Conservation (phyloP, 2,797 vertebrate species). For the Eulemur albifrons region DNA sequence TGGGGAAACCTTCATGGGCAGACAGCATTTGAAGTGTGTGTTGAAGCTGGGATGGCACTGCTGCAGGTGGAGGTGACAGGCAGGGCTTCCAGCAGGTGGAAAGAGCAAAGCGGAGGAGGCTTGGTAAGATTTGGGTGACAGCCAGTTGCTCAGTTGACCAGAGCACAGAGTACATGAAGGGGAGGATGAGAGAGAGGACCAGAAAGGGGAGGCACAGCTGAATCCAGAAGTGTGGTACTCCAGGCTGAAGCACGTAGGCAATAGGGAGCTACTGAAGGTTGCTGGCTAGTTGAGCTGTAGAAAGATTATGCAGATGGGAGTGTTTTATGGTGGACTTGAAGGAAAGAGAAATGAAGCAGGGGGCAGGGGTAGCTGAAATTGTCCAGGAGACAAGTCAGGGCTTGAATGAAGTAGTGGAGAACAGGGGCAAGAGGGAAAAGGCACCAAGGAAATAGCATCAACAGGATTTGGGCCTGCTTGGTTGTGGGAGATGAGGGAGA, state of each 20-base stretch:
- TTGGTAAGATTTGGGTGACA: not conserved
- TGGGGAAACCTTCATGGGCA: not conserved
- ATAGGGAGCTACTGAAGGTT: not conserved
- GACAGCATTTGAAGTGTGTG: not conserved
- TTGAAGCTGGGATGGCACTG: not conserved
- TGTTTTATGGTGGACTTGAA: not conserved
- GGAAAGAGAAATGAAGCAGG: not conserved
- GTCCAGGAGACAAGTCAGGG: not conserved
- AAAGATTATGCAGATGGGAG: not conserved
- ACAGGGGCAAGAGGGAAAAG: not conserved
- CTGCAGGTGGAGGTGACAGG: not conserved
- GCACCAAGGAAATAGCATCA: not conserved
- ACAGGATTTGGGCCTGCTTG: not conserved
- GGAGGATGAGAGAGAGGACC: not conserved
- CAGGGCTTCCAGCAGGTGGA: not conserved
- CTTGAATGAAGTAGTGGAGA: not conserved
- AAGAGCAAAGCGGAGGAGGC: not conserved
- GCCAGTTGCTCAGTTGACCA: not conserved
- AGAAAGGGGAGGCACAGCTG: not conserved
- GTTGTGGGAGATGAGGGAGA: not conserved
- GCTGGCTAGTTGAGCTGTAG: not conserved
- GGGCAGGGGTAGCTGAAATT: not conserved
- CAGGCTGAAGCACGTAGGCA: not conserved
- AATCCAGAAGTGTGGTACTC: no score
- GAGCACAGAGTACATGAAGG: not conserved